phyloP scores from a whole-genome alignment of 2,888 invertebrate genomes.

The Acanthococcus lagerstroemiae region DNA sequence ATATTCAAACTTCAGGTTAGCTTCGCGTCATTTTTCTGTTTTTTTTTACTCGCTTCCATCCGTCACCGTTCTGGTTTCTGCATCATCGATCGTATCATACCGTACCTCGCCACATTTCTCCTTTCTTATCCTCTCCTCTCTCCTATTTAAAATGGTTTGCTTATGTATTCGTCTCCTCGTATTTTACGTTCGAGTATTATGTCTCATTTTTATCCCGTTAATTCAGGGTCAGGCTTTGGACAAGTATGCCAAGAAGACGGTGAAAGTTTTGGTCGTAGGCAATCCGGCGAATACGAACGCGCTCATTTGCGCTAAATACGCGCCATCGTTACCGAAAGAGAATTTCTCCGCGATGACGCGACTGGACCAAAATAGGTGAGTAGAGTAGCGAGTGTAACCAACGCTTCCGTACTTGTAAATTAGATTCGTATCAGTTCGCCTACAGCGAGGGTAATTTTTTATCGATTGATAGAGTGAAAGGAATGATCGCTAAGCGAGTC shows the following conservation, averaged over 20 bases:
- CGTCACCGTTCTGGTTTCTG: neutral
- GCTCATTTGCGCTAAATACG: conserved; percentile 86
- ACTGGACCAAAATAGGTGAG: conserved; percentile 76
- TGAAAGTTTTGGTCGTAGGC: conserved; percentile 94
- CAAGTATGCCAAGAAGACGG: conserved; percentile 77
- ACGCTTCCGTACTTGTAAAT: neutral
- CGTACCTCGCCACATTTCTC: no score
- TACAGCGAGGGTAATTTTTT: neutral
- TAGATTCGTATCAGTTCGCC: neutral
- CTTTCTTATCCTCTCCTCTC: no score
- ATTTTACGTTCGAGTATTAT: neutral
- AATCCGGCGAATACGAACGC: conserved; percentile 99
- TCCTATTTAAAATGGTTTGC: no score
- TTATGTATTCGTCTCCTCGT: no score
- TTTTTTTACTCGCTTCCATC: no score
- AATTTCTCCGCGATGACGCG: conserved; percentile 98
- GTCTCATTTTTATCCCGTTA: neutral
- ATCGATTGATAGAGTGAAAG: conserved; percentile 58
- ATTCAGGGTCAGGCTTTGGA: conserved; percentile 75
- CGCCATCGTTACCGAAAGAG: conserved; percentile 87
- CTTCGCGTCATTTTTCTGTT: neutral
- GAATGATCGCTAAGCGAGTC: conserved; percentile 63
- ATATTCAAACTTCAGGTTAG: conserved; percentile 83
- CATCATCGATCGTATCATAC: neutral
- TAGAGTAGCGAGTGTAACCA: neutral